Percentiles rank a stretch among this genome's conserved stretches.
Evolutionary conservation across 2,113 vertebrate species (phyloP).

Genomic region (Nyctereutes procyonoides): DNA sequence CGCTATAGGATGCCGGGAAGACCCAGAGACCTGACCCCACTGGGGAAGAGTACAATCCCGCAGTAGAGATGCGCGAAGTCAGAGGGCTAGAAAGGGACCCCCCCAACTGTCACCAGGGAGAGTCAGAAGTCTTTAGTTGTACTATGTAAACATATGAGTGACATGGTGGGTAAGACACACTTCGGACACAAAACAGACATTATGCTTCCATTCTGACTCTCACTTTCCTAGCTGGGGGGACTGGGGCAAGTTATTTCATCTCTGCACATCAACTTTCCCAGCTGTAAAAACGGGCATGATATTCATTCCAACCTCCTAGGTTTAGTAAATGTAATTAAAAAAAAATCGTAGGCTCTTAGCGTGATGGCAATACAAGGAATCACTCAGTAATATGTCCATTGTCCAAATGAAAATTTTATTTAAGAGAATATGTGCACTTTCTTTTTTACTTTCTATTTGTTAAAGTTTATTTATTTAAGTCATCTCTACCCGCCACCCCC

Average conservation of each 20-base stretch:
- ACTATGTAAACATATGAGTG: not conserved
- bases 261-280: not conserved
- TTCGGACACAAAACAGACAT: not conserved
- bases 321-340: not conserved
- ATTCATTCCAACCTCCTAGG: too few species aligned
- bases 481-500: not conserved
- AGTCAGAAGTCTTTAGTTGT: not conserved
- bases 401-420: constrained; percentile 7
- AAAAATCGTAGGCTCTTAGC: not conserved
- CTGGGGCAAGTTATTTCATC: not conserved
- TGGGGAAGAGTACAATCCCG: not conserved
- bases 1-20: not conserved
- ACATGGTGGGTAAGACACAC: not conserved
- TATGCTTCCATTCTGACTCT: not conserved
- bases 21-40: not conserved
- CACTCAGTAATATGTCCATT: not conserved
- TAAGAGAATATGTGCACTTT: not conserved
- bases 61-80: not conserved
- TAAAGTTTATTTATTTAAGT: not conserved
- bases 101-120: rapidly evolving
- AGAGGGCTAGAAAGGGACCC: too few species aligned
- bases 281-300: not conserved
- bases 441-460: not conserved
- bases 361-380: rapidly evolving
- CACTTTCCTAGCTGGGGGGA: not conserved